phyloP scores from a whole-genome alignment of 1,140 invertebrate species.

The Gryllus bimaculatus region DNA sequence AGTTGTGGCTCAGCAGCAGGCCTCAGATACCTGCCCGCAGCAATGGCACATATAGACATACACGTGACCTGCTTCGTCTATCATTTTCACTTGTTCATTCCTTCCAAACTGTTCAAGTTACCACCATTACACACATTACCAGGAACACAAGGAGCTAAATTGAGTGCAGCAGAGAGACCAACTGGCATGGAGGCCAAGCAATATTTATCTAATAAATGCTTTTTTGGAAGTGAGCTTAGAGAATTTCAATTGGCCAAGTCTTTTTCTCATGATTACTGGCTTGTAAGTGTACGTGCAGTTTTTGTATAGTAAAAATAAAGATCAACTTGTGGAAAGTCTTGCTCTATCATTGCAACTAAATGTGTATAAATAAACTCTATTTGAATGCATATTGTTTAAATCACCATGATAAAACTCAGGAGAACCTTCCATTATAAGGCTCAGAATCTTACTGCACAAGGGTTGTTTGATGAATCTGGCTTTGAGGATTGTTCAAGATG shows the following conservation, averaged over 20 bases:
- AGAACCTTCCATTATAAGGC: background rate
- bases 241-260: background rate
- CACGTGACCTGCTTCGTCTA: background rate
- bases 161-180: background rate
- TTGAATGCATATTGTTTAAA: conserved; percentile 1
- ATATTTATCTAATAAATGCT: background rate
- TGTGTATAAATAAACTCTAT: background rate
- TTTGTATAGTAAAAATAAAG: background rate
- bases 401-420: background rate
- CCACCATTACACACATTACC: background rate
- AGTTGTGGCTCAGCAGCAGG: conserved; percentile 17
- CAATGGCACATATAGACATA: background rate
- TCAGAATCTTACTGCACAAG: background rate
- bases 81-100: background rate
- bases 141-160: background rate
- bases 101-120: conserved; percentile 4
- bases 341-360: conserved; percentile 1
- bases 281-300: background rate
- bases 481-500: conserved; percentile 1
- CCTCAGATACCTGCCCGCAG: conserved; percentile 24
- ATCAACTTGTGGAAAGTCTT: background rate
- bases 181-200: background rate
- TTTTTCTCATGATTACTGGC: background rate
- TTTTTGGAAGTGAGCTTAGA: background rate
- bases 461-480: background rate